Conservation (phyloP, 2,113 vertebrate genomes). For the Cyphomyrus plagiostoma region DNA sequence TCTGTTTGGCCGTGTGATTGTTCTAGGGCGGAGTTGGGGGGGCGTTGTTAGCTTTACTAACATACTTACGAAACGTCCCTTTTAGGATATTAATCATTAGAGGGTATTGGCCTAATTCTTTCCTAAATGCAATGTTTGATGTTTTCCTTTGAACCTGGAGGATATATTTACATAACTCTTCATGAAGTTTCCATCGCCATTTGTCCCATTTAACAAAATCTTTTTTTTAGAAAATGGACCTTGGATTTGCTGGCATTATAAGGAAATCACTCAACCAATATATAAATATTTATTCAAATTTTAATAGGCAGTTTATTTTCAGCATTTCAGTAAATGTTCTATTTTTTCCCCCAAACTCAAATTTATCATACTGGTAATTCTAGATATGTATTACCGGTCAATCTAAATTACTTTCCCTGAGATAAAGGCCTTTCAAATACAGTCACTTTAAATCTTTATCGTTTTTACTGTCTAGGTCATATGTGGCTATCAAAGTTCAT, state of each 20-base stretch:
- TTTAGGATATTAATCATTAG: neutral
- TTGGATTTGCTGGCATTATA: neutral
- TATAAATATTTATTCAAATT: neutral
- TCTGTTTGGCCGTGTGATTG: neutral
- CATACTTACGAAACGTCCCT: neutral
- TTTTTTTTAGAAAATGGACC: neutral
- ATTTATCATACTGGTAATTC: neutral
- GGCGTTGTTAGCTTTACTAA: neutral
- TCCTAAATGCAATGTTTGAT: neutral
- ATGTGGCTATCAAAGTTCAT: neutral
- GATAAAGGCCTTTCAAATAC: neutral
- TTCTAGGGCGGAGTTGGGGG: neutral
- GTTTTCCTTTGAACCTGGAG: neutral
- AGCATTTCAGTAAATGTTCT: neutral
- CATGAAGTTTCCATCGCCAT: neutral
- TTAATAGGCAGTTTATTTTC: neutral
- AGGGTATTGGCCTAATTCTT: neutral
- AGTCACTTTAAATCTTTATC: neutral
- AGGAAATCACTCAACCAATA: neutral
- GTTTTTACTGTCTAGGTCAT: neutral
- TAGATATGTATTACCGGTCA: neutral
- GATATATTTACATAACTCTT: neutral
- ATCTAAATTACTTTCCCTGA: neutral
- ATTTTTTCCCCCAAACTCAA: neutral
- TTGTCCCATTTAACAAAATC: neutral